Evolutionary conservation across 2,888 invertebrate genomes (phyloP), one percentile per base, ranked within the genome.

Genomic region (Salpingus planirostris): DNA sequence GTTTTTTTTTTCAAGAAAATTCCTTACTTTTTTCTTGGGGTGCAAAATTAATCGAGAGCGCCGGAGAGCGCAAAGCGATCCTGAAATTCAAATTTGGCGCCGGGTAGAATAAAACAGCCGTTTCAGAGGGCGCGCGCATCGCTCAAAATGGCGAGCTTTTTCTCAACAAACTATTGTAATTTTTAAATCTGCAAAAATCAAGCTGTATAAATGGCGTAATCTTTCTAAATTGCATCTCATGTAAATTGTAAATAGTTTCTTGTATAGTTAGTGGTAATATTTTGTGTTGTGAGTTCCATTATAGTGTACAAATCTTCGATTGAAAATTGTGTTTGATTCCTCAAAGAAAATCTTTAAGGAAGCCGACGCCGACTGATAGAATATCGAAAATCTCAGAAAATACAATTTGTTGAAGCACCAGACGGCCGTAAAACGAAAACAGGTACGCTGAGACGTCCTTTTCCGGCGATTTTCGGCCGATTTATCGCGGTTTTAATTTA

Each of bases 261-360:
- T 77, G 77, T 77, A 76, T 71, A 78, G 76, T 75, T 76, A 76
- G 76, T 76, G 71, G 68, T 74, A 74, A 74, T 75, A 75, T 75
- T 75, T 74, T 62, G 62, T 64, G 64, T 64, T 63, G 62, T 62
- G 62, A 58, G 50, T 50, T 43, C 46, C 38, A 45, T 45, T 41
- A 50, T 56, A 69, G 72, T 67, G 70, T 70, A 71, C 67, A 70
- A 71, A 71, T 71, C 52, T n/a, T 59, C 59, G 59, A 58, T 57
- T 51, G 55, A 59, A 56, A 68, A 70, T 69, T 70, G 73, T 73
- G 73, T 73, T 73, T 71, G 52, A 63, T 61, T 73, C 70, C 71
- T 67, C 69, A 70, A 69, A 68, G 64, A 68, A 66, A 69, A 68
- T 70, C 70, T 68, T 69, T 52, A 56, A 57, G 59, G 57, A 60